Base-by-base conservation (phyloP, 53 echinoderm and acorn worm species). In the Holothuria scabra region DNA sequence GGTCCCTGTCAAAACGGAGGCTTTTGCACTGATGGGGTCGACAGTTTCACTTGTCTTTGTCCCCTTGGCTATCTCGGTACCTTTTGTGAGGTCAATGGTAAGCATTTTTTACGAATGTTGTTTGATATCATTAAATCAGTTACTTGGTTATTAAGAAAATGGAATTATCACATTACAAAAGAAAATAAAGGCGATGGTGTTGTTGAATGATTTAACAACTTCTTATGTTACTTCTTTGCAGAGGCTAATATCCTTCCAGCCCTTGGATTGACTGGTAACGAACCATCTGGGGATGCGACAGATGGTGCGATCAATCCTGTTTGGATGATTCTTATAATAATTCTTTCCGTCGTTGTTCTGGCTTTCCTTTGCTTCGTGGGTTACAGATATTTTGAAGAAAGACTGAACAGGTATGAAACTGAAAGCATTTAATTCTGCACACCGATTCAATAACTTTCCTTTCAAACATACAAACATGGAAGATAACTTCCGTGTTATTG, bases 1-100 rank as follows among this genome's bases (percentile, higher is more conserved):
- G 59, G 46, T 28, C 90, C 90, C 2, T 90, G 90, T 59, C 67
- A 56, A 66, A 86, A 90, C 22, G 78, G 83, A 24, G 90, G 83
- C 0, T 48, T 67, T 5, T 86, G 90, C 35, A 63, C 59, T 2
- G 85, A 88, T 62, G 67, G 48, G 0, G 66, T 18, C 23, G 59
- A 78, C 38, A 72, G 52, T 56, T 90, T 80, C 46, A 20, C 44
- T 20, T 90, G 90, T 26, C 35, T 18, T 18, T 90, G 90, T 83
- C 57, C 67, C 26, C 32, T 72, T 13, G 90, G 90, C 20, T 90
- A 59, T 58, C 46, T 37, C 13, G 91, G 91, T 1, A 28, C 58
- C 19, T 79, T 60, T 63, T 91, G 91, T 80, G 80, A 91, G 21
- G 59, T 84, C 12, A 81, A 81, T 11, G 78, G 78, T 78, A 78